Evolutionary conservation across 1,140 invertebrate genomes (phyloP).

Genomic region (Phenacoccus solenopsis): DNA sequence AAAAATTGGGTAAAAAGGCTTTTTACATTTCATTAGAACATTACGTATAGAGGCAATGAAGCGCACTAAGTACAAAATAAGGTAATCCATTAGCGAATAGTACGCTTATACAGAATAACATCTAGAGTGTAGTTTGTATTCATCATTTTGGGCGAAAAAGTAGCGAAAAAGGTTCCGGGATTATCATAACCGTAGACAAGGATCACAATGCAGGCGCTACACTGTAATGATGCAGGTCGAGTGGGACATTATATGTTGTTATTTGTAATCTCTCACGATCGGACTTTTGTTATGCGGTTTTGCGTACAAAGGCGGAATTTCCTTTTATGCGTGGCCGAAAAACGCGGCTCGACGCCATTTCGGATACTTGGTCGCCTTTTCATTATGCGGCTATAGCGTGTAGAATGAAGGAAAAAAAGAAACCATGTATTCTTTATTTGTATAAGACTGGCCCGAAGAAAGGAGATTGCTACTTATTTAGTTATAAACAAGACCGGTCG

Average conservation of each 20-base stretch:
- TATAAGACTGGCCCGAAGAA: background rate
- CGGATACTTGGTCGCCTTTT: background rate
- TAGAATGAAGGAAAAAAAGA: no score
- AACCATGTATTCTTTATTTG: background rate
- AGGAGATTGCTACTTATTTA: background rate
- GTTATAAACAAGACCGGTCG: background rate
- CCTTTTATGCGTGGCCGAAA: background rate
- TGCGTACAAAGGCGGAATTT: conserved; percentile 9
- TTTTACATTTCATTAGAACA: background rate
- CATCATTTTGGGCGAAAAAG: background rate
- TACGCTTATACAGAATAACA: background rate
- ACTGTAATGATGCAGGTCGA: conserved; percentile 14
- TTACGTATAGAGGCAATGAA: conserved; percentile 8
- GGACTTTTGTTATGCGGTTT: conserved; percentile 14
- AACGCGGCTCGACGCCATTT: background rate
- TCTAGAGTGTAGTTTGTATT: background rate
- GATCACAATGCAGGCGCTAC: conserved; percentile 15
- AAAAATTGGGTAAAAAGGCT: background rate
- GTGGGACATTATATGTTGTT: conserved; percentile 17
- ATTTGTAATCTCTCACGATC: conserved; percentile 17
- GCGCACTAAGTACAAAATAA: conserved; percentile 4
- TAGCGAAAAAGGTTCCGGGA: background rate
- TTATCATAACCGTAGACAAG: background rate
- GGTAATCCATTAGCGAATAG: conserved; percentile 10
- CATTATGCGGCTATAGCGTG: background rate